phyloP scores from a whole-genome alignment of 2,113 vertebrate species.

The Pundamilia nyererei region DNA sequence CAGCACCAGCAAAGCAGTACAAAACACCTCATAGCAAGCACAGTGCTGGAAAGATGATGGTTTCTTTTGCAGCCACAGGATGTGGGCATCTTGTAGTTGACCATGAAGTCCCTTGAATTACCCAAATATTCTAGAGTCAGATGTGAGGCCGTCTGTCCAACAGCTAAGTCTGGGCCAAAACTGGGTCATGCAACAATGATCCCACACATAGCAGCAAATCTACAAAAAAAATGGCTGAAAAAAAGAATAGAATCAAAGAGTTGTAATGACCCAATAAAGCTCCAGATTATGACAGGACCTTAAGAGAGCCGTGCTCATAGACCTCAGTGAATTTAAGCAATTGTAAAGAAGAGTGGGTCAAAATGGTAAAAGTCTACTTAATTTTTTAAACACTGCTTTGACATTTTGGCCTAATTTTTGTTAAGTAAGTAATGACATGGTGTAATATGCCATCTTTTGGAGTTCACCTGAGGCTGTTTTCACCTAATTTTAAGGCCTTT shows the following conservation, averaged over 20 bases:
- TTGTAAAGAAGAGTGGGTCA: background rate
- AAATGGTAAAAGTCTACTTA: background rate
- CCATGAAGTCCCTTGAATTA: background rate
- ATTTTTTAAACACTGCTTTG: background rate
- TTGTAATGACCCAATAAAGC: background rate
- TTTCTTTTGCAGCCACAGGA: background rate
- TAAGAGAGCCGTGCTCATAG: background rate
- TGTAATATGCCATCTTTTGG: background rate
- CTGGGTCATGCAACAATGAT: background rate
- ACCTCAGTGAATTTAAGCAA: background rate
- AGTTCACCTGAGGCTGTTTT: background rate
- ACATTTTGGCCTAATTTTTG: background rate
- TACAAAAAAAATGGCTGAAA: background rate
- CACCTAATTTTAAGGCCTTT: background rate
- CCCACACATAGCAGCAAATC: accelerated
- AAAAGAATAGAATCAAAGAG: accelerated
- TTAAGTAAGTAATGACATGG: background rate
- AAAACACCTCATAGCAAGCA: background rate
- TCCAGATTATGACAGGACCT: background rate
- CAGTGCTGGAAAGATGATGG: background rate
- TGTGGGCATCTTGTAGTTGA: accelerated
- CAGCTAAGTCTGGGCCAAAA: background rate
- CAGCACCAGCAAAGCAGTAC: background rate
- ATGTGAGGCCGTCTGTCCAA: background rate
- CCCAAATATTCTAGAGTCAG: background rate